A percentile compares a stretch with the other conserved stretches of the same genome.
Conservation (phyloP, 1,140 invertebrate genomes). For the Sitobion miscanthi region DNA sequence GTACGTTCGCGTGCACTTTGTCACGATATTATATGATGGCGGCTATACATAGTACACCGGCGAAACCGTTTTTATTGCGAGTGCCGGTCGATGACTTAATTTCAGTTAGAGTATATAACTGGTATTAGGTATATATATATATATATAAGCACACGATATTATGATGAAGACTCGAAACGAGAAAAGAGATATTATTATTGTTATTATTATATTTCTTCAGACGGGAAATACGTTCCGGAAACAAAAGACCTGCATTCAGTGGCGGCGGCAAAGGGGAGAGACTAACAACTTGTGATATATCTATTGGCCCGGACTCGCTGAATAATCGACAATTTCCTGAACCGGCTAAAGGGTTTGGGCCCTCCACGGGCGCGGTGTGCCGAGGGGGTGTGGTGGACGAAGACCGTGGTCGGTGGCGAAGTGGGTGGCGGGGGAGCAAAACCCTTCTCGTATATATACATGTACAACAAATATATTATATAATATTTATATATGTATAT, state of each 20-base stretch:
- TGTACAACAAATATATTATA: neutral
- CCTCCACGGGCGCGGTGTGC: neutral
- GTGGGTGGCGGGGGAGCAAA: neutral
- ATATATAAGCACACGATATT: neutral
- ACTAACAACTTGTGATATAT: conserved; percentile 50
- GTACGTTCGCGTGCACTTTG: neutral
- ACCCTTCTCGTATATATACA: neutral
- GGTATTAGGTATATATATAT: neutral
- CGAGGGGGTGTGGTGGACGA: too few species aligned
- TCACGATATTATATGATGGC: neutral
- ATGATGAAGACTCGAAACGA: neutral
- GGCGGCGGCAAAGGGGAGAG: neutral
- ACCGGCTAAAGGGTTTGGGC: conserved; percentile 44
- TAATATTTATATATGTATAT: neutral
- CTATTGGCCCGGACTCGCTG: conserved; percentile 46
- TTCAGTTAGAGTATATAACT: conserved; percentile 13
- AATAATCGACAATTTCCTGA: conserved; percentile 56
- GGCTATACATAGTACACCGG: neutral
- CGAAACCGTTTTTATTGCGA: conserved; percentile 38
- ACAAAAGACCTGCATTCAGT: conserved; percentile 21
- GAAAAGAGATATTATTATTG: conserved; percentile 42
- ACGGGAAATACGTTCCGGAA: conserved; percentile 53
- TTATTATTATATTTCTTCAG: conserved; percentile 27
- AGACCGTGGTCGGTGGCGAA: neutral
- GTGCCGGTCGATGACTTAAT: conserved; percentile 14